A percentile compares a stretch with the other conserved stretches of the same genome.
Evolutionary conservation across 2,797 vertebrate genomes (phyloP).

Genomic region (Pantherophis alleghaniensis): DNA sequence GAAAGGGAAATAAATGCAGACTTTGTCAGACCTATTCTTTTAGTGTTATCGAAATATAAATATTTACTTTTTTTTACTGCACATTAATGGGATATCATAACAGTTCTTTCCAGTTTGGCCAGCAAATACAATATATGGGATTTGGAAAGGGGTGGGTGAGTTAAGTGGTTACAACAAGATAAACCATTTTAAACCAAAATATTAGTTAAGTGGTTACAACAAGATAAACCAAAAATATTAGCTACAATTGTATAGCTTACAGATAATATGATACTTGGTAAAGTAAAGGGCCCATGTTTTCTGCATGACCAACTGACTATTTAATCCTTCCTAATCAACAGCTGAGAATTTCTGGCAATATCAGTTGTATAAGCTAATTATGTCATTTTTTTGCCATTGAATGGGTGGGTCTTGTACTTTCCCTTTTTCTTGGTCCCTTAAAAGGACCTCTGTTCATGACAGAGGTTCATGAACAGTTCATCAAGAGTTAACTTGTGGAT

Average conservation of each 20-base stretch:
- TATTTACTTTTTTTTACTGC: slow-evolving; percentile 33
- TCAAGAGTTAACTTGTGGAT: neutral
- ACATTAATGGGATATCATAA: neutral
- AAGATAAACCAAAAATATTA: neutral
- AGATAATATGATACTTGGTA: neutral
- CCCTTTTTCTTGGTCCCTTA: neutral
- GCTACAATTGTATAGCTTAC: neutral
- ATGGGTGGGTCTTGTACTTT: neutral
- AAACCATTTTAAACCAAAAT: neutral
- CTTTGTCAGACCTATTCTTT: neutral
- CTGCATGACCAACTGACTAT: neutral
- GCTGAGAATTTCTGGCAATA: neutral
- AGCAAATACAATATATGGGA: neutral
- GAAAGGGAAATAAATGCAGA: neutral
- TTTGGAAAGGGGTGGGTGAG: neutral
- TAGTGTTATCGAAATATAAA: slow-evolving; percentile 4
- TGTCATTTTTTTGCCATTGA: neutral
- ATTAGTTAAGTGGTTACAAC: neutral
- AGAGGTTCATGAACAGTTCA: neutral
- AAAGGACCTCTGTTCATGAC: neutral
- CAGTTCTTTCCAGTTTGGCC: neutral
- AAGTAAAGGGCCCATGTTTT: neutral
- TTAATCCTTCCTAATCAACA: neutral
- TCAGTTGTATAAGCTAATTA: neutral
- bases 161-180: neutral